Conservation (phyloP, 2,888 invertebrate species). For the Tromatobia lineatoria region DNA sequence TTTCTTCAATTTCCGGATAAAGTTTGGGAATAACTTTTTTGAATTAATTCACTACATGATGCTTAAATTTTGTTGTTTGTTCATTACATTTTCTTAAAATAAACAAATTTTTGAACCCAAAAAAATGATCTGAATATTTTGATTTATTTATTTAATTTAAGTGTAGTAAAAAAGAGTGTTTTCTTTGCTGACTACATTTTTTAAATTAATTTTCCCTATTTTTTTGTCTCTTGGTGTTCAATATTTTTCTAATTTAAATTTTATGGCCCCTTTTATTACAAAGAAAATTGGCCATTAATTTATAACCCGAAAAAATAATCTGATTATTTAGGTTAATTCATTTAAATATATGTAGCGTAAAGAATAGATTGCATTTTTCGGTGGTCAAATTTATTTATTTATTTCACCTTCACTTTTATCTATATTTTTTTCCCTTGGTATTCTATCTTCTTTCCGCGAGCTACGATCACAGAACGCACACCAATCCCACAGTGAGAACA, state of each 20-base stretch:
- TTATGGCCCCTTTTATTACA: no score
- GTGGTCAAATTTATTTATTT: constrained; percentile 1
- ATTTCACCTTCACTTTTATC: not conserved
- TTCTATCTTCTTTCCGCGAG: not conserved
- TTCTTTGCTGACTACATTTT: not conserved
- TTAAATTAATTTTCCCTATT: no score
- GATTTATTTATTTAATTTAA: no score
- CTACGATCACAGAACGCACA: constrained; percentile 30
- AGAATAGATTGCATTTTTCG: not conserved
- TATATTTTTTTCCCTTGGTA: constrained; percentile 4
- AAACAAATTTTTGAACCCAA: no score
- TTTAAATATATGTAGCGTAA: not conserved
- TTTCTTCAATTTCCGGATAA: no score
- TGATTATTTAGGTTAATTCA: not conserved
- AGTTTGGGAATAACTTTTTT: no score
- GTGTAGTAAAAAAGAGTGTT: no score
- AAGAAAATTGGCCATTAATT: no score
- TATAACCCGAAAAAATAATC: not conserved
- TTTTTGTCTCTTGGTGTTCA: not conserved
- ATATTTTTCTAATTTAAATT: not conserved
- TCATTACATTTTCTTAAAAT: no score
- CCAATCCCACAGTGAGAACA: constrained; percentile 39
- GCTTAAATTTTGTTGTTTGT: no score
- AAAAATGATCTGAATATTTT: no score
- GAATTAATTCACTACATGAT: no score